Percentiles rank a stretch among this genome's conserved stretches.
These are phyloP conservation scores for Zeus faber DNA, from an alignment of 2,113 vertebrate genomes.

Conservation along the genomic window DNA sequence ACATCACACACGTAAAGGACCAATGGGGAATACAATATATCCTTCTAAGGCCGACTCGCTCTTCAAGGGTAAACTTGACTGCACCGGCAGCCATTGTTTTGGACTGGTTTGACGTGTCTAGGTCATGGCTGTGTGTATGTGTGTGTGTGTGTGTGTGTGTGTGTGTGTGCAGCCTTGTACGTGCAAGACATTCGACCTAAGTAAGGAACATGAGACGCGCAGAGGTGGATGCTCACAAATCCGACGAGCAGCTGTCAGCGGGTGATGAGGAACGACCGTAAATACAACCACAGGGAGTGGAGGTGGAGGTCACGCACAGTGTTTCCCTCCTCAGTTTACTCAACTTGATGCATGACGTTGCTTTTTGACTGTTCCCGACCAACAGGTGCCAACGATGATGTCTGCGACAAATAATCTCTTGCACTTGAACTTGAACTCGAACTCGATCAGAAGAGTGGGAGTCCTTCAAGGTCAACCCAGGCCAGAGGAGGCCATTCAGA, in stretches of 20 bases:
- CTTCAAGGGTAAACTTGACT: conserved; percentile 26
- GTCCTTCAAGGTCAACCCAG: too few relatives aligned
- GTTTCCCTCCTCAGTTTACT: too few relatives aligned
- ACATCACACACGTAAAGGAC: not conserved
- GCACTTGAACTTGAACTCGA: too few relatives aligned
- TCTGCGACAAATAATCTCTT: too few relatives aligned
- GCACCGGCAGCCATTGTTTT: conserved; percentile 27
- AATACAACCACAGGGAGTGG: not conserved
- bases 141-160: too few relatives aligned
- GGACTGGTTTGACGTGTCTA: conserved; percentile 16
- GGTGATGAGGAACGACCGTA: not conserved
- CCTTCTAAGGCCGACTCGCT: conserved; percentile 34
- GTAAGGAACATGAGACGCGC: not conserved
- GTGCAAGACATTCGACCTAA: conserved; percentile 5
- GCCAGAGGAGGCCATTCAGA: too few relatives aligned
- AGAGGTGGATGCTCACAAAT: not conserved
- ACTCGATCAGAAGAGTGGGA: too few relatives aligned
- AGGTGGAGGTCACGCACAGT: too few relatives aligned
- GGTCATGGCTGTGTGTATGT: too few relatives aligned
- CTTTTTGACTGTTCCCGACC: too few relatives aligned
- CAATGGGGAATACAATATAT: conserved; percentile 8
- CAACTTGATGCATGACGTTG: not conserved
- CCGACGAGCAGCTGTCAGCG: not conserved
- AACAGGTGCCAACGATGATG: too few relatives aligned
- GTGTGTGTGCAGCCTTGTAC: too few relatives aligned